Evolutionary conservation across 2,797 vertebrate genomes (phyloP).

Genomic region (Xerus rutilus): DNA sequence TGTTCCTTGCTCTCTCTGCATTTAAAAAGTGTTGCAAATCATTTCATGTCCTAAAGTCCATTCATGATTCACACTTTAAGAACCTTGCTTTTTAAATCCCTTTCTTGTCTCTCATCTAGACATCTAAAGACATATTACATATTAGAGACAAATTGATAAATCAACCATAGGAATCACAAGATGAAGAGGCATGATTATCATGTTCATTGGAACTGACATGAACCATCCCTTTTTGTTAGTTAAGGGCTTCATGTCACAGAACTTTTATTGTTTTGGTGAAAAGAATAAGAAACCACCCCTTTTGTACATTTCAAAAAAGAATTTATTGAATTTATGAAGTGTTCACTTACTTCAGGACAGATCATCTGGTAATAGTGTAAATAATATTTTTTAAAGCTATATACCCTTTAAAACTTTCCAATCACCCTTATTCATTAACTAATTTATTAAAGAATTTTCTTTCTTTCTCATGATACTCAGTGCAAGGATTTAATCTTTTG

Average conservation of each 20-base stretch:
- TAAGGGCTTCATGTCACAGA: neutral
- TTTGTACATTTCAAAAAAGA: neutral
- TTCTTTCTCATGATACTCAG: neutral
- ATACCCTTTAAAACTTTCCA: neutral
- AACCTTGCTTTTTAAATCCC: neutral
- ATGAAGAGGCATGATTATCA: neutral
- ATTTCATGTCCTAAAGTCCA: neutral
- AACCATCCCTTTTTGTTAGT: neutral
- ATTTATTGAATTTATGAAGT: conserved; percentile 47
- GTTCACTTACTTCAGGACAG: neutral
- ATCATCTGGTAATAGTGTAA: neutral
- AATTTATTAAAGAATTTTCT: neutral
- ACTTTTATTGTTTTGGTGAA: neutral
- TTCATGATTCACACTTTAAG: neutral
- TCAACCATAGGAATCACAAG: neutral
- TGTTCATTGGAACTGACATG: neutral
- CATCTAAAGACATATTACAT: neutral
- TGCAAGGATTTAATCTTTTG: neutral
- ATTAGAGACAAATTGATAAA: neutral
- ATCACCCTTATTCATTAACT: neutral
- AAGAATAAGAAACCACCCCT: neutral
- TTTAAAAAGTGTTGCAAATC: neutral
- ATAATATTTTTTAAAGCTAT: neutral
- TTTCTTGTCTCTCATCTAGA: neutral
- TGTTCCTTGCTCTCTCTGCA: neutral